Evolutionary conservation across 1,140 invertebrate genomes (phyloP).

Genomic region (Eriocheir sinensis): DNA sequence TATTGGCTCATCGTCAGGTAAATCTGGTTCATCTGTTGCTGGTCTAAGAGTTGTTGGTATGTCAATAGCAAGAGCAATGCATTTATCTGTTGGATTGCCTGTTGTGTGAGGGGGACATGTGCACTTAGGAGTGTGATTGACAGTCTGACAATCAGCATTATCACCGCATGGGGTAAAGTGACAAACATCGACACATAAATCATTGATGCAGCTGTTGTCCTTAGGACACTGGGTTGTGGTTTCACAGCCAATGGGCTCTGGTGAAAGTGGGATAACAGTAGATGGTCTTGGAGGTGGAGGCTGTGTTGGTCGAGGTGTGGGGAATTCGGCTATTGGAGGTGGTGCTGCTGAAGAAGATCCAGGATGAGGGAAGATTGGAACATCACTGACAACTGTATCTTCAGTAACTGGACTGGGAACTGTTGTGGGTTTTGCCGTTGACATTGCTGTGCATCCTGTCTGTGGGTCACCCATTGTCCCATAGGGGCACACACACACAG

Average conservation of each 20-base stretch:
- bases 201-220: slow-evolving; percentile 78
- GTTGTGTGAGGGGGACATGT: slow-evolving; percentile 80
- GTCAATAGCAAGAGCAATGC: slow-evolving; percentile 57
- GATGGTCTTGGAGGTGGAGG: not conserved
- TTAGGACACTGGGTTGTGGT: slow-evolving; percentile 85
- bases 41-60: slow-evolving; percentile 37
- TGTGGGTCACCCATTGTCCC: slow-evolving; percentile 93
- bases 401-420: slow-evolving; percentile 46
- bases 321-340: slow-evolving; percentile 4
- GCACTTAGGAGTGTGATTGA: slow-evolving; percentile 79
- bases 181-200: slow-evolving; percentile 77
- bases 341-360: slow-evolving; percentile 46
- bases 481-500: slow-evolving; percentile 89
- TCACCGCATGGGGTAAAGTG: slow-evolving; percentile 82
- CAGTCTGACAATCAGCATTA: slow-evolving; percentile 80
- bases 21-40: slow-evolving; percentile 19
- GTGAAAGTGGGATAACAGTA: not conserved
- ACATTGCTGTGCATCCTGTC: slow-evolving; percentile 86
- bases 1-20: slow-evolving; percentile 37
- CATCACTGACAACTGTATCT: not conserved
- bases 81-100: slow-evolving; percentile 83
- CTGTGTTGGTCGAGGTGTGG: slow-evolving; percentile 28
- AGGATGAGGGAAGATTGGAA: slow-evolving; percentile 39
- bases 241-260: slow-evolving; percentile 86
- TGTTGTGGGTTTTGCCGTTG: slow-evolving; percentile 43